Base-by-base conservation (phyloP, 2,113 vertebrate genomes). In the Atrichornis clamosus region DNA sequence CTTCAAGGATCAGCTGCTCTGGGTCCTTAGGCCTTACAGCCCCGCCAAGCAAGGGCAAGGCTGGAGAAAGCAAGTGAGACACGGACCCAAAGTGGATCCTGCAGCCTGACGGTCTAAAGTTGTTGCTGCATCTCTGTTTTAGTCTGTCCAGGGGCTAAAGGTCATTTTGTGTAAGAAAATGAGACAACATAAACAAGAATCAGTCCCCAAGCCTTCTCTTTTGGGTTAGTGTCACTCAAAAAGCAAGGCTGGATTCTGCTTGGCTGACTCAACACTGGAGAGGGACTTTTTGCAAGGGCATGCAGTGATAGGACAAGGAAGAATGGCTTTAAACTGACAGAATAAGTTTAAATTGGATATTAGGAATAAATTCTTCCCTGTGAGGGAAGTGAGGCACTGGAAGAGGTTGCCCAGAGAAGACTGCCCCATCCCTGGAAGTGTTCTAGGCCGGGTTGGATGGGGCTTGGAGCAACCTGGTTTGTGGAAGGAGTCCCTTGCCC, bases 381-480 rank as follows among this genome's bases (percentile, higher is more conserved):
- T 35, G 55, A 47, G 14, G 7, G 46, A 15, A 9, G 23, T 28
- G 15, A 69, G n/a, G 65, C 13, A 8, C 46, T 68, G 12, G 24
- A 13, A 53, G 13, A 41, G 23, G 6, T 1, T 75, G 16, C 7
- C 47, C 41, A 47, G 7, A 55, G 35, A 16, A 76, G 12, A 20
- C 1, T 53, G 16, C 6, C 7, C 19, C 30, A 47, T 41, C 23
- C 14, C 21, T 76, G n/a, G 12, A 49, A 83, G 11, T 55, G 10
- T 42, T 10, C 30, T 42, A 69, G 47, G 55, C 15, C 41, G 28
- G 20, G 14, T 0, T 62, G 35, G n/a, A 62, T 1, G 0, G 26
- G 15, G 41, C 11, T 55, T 76, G 30, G 47, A 76, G 22, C 2
- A 42, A 0, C 21, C 35, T 76, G 63, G 26, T 0, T 0, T 0